phyloP scores from a whole-genome alignment of 2,888 invertebrate genomes.

The Nyleta sp. region DNA sequence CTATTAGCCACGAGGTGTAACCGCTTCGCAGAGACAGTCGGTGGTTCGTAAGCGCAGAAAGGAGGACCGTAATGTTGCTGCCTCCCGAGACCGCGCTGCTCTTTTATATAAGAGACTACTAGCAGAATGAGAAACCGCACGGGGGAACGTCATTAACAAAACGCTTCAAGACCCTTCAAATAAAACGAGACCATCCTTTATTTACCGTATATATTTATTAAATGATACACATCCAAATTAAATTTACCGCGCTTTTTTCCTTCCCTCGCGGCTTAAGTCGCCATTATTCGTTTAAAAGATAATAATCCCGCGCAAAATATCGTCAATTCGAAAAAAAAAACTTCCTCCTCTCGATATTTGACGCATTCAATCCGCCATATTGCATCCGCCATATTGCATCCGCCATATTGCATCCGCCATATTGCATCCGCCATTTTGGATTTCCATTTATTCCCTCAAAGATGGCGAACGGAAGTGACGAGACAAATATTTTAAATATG shows the following conservation, averaged over 20 bases:
- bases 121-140: slow-evolving; percentile 39
- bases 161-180: slow-evolving; percentile 11
- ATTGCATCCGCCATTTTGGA: no score
- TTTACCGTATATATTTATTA: slow-evolving; percentile 18
- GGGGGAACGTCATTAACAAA: slow-evolving; percentile 41
- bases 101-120: slow-evolving; percentile 29
- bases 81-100: slow-evolving; percentile 39
- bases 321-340: no score
- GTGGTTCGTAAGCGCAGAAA: slow-evolving; percentile 26
- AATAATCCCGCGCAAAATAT: no score
- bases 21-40: slow-evolving; percentile 15
- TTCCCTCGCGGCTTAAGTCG: neutral
- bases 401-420: no score
- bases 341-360: no score
- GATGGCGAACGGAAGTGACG: no score
- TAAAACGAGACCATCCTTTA: slow-evolving; percentile 21
- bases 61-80: slow-evolving; percentile 35
- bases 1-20: neutral
- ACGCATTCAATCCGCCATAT: no score
- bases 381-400: no score
- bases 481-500: no score
- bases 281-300: neutral
- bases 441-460: no score
- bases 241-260: neutral
- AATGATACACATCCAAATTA: slow-evolving; percentile 2